Evolutionary conservation across 2,888 invertebrate genomes (phyloP), one percentile per base, ranked within the genome.

Genomic region (Kryphioiulus occultus): DNA sequence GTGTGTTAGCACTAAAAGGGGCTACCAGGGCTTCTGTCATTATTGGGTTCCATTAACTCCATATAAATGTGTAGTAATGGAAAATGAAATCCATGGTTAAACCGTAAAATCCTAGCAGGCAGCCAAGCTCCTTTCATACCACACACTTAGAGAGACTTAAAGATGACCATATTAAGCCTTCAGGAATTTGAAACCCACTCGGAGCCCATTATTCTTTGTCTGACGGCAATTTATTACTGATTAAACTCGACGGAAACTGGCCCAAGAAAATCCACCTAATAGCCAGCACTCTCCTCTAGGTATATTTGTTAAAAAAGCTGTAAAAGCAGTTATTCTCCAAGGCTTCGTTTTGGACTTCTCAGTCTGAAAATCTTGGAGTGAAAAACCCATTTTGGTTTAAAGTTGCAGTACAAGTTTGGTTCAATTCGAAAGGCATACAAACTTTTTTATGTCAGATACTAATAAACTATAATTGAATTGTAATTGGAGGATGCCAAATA

Each of bases 71-170:
- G 78, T 30, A 78, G 78, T 78, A 78, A 78, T 78, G 78, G 78
- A 78, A 78, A 78, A 78, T 78, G 78, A 78, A 78, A 78, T 78
- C 78, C 78, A 78, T 78, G 78, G 78, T 78, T 78, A 78, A 78
- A 78, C 78, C 78, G 26, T 78, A 26, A 78, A 78, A 78, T 78
- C 78, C 78, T 78, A 78, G 15, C 17, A 78, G 26, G 78, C 78
- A 78, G 78, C 78, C 78, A 78, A 78, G 26, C 78, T 78, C 15
- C 78, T 78, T 78, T 78, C 22, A 78, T 78, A 78, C 30, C 22
- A 30, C 12, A 17, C 78, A 30, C 78, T 78, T 78, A 30, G 78
- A 78, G 30, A 78, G 78, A 78, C 30, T 78, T 78, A 78, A 78
- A 78, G 78, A 78, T 78, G 78, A 78, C 78, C 78, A 26, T 78